A percentile compares a stretch with the other conserved stretches of the same genome.
These are phyloP conservation scores for Dinocampus coccinellae DNA, from an alignment of 2,888 invertebrate genomes.

Conservation along the genomic window DNA sequence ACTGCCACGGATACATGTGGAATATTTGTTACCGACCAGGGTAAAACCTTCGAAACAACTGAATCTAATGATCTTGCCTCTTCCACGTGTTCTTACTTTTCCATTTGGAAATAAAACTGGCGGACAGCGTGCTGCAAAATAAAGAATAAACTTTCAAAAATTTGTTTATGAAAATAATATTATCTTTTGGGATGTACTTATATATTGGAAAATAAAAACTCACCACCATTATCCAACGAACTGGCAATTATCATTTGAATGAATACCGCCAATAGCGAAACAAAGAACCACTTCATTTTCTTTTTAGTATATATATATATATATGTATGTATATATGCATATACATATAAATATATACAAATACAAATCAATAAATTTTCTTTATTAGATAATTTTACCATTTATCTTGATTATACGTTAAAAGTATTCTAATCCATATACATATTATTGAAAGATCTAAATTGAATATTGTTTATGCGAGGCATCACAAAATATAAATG, in stretches of 20 bases:
- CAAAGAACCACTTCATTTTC: slow-evolving; percentile 21
- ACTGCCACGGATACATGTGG: slow-evolving; percentile 77
- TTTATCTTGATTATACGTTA: neutral
- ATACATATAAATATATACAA: neutral
- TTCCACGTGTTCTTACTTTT: slow-evolving; percentile 68
- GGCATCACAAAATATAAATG: neutral
- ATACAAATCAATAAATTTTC: neutral
- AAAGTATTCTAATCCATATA: neutral
- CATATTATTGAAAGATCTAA: neutral
- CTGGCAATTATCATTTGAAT: slow-evolving; percentile 34
- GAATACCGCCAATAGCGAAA: slow-evolving; percentile 36
- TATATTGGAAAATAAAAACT: slow-evolving; percentile 22
- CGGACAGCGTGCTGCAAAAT: slow-evolving; percentile 62
- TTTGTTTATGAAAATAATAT: neutral
- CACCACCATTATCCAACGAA: slow-evolving; percentile 40
- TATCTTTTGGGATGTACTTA: neutral
- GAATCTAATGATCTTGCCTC: slow-evolving; percentile 74
- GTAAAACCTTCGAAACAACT: slow-evolving; percentile 74
- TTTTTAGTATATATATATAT: neutral
- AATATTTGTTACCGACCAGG: slow-evolving; percentile 79
- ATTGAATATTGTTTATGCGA: neutral
- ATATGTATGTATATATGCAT: too few species aligned
- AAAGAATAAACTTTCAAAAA: neutral
- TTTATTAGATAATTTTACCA: neutral
- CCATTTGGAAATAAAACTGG: slow-evolving; percentile 71